Evolutionary conservation across 2,113 vertebrate genomes (phyloP).

Genomic region (Piliocolobus tephrosceles): DNA sequence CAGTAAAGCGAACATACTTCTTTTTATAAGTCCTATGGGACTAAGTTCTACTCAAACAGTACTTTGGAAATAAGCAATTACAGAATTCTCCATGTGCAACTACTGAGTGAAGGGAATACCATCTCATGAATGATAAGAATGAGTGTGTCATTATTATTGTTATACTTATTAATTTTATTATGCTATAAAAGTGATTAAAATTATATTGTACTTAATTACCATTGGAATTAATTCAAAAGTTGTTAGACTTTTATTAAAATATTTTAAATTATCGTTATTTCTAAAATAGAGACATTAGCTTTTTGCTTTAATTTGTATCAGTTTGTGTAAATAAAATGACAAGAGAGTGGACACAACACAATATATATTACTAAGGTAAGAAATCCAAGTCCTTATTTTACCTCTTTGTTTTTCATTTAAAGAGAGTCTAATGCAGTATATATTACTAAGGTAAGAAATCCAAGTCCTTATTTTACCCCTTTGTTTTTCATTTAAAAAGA

Average conservation of each 20-base stretch:
- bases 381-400: neutral
- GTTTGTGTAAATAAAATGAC: neutral
- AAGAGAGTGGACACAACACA: neutral
- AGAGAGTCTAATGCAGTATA: too few species aligned
- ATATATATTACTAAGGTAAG: neutral
- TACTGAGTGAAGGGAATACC: slow-evolving; percentile 13
- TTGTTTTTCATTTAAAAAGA: slow-evolving; percentile 5
- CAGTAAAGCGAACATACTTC: neutral
- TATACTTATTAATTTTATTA: neutral
- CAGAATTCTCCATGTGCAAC: neutral
- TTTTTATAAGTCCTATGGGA: neutral
- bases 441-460: neutral
- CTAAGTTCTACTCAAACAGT: slow-evolving; percentile 21
- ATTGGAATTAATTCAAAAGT: slow-evolving; percentile 2
- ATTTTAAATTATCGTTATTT: neutral
- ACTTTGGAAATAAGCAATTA: slow-evolving; percentile 38
- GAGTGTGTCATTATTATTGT: neutral
- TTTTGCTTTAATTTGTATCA: neutral
- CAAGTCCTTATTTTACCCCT: neutral
- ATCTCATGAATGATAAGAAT: slow-evolving; percentile 26
- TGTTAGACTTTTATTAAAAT: neutral
- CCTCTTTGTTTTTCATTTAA: neutral
- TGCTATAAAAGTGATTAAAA: neutral
- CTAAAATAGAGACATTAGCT: neutral
- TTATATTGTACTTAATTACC: neutral